Base-by-base conservation (phyloP, 2,113 vertebrate genomes). In the Hydrolagus affinis region DNA sequence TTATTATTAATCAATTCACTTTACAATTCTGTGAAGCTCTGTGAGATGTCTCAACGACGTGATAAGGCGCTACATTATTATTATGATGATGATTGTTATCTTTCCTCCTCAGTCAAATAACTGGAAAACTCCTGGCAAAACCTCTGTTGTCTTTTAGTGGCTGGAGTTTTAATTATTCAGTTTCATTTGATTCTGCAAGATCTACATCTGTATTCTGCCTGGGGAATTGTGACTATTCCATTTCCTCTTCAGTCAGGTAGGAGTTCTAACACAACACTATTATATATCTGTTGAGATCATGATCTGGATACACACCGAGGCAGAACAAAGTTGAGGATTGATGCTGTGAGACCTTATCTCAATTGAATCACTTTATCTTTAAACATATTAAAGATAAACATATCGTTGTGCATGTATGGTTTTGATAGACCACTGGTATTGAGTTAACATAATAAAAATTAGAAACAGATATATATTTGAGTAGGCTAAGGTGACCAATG, bases 201-300 rank as follows among this genome's bases (percentile, higher is more conserved):
- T 25, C 9, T 83, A 66, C 17, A 64, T 28, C 25, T 32, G 60
- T 23, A 14, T 21, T 15, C 62, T 21, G 17, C 60, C 78, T 66
- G 78, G 60, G 19, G 78, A 83, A 83, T 32, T 83, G 28, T 32
- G 28, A 64, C 21, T 15, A 83, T 32, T 83, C 12, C 25, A 30
- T 83, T 83, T 68, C 28, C 28, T 66, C 15, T 66, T 83, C 30
- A 62, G 23, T 78, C 44, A 62, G 62, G 62, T 78, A 28, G 76
- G n/a, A 78, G 23, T 77, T 17, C 12, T 72, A 72, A 72, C 25
- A 72, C 15, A 72, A 72, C n/a, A 56, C 15, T 80, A 60, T 44
- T 44, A 44, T 80, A 8, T 80, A 17, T 64, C 21, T 60, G 15
- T 19, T 59, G 23, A 28, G 23, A 28, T 72, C 19, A 70, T 72